Conservation (phyloP, 2,888 invertebrate species). For the Hololepta plana region DNA sequence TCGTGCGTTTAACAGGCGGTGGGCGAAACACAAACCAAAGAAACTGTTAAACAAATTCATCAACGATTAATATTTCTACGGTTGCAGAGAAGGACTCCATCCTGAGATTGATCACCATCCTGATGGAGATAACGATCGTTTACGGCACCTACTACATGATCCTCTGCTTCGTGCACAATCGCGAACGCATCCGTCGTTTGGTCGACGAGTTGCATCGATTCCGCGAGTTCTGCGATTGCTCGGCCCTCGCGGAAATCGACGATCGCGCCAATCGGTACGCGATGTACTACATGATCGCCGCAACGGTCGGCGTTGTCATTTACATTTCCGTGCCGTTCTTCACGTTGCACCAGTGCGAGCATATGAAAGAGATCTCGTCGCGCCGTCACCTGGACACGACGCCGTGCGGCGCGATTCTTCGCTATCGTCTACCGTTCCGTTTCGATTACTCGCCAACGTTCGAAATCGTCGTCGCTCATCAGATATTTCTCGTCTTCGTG, state of each 20-base stretch:
- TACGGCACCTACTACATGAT: slow-evolving; percentile 16
- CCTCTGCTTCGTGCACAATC: slow-evolving; percentile 13
- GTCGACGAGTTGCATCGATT: slow-evolving; percentile 7
- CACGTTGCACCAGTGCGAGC: slow-evolving; percentile 11
- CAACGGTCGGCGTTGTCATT: slow-evolving; percentile 13
- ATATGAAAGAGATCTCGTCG: no score
- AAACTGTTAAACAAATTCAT: no score
- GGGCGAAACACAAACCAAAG: no score
- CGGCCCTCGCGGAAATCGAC: slow-evolving; percentile 11
- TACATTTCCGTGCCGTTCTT: slow-evolving; percentile 14
- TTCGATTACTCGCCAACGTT: slow-evolving; percentile 13
- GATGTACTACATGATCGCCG: slow-evolving; percentile 14
- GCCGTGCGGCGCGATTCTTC: slow-evolving; percentile 13
- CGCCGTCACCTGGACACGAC: no score
- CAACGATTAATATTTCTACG: no score
- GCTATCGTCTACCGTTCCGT: slow-evolving; percentile 12
- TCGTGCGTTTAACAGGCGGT: no score
- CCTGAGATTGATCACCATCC: no score
- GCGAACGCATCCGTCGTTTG: slow-evolving; percentile 9
- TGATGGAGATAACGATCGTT: no score
- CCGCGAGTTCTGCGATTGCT: slow-evolving; percentile 7
- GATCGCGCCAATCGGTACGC: slow-evolving; percentile 12
- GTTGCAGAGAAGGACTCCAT: no score
- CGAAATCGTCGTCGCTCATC: slow-evolving; percentile 13
- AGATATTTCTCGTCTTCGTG: slow-evolving; percentile 14